phyloP scores from a whole-genome alignment of 2,113 vertebrate genomes.

The Noturus placidus region DNA sequence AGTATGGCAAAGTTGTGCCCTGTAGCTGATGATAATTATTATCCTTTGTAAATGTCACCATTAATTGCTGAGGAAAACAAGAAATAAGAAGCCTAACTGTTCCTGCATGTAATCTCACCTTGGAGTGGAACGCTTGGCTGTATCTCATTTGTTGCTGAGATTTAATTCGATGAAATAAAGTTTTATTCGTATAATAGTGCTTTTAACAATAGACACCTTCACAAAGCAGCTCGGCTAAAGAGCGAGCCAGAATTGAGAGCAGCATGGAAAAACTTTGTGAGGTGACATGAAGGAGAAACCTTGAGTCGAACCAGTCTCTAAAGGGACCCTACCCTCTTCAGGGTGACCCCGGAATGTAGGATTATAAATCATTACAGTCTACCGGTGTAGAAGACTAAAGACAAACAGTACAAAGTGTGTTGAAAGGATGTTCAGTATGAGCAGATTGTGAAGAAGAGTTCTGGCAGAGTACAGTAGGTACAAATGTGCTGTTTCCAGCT shows the following conservation, averaged over 20 bases:
- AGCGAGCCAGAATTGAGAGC: background rate
- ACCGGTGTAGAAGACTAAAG: background rate
- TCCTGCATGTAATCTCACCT: background rate
- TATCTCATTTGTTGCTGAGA: background rate
- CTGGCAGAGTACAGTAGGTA: background rate
- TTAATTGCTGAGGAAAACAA: slow-evolving; percentile 1
- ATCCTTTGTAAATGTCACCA: slow-evolving; percentile 25
- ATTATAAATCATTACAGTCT: background rate
- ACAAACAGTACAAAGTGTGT: background rate
- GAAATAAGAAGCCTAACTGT: background rate
- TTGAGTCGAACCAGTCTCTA: background rate
- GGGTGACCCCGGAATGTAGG: background rate
- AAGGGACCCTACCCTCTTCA: background rate
- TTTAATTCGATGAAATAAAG: background rate
- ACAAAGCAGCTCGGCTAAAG: background rate
- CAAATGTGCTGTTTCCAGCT: background rate
- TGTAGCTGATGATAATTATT: background rate
- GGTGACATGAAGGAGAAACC: background rate
- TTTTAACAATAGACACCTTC: background rate
- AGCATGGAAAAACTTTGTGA: background rate
- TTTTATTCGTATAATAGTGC: background rate
- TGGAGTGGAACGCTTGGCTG: background rate
- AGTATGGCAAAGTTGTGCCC: background rate
- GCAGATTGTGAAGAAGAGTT: background rate
- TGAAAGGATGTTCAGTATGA: background rate